Conservation (phyloP, 2,888 invertebrate genomes). For the Morinoia aosen region DNA sequence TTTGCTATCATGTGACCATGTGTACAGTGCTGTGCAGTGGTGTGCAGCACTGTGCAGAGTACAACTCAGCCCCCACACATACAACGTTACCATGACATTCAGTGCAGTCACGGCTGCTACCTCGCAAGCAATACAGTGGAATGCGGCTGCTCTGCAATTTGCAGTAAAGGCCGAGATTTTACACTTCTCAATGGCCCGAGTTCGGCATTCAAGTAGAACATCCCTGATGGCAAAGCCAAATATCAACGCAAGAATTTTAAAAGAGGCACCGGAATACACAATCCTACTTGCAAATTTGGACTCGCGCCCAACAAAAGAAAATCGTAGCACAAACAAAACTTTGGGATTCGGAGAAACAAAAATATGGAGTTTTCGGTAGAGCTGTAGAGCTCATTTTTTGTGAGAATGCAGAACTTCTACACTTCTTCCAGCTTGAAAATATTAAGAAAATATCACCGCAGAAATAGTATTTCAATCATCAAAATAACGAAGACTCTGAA, state of each 20-base stretch:
- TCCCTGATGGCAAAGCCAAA: not conserved
- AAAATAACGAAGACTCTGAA: not conserved
- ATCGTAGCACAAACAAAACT: conserved; percentile 3
- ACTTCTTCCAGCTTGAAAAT: not conserved
- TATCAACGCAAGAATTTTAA: not conserved
- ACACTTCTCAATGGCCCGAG: not conserved
- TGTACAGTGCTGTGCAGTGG: not conserved
- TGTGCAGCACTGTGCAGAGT: not conserved
- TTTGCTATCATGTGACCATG: not conserved
- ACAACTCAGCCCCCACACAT: not conserved
- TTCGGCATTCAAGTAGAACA: conserved; percentile 12
- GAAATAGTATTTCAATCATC: not conserved
- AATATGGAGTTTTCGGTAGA: not conserved
- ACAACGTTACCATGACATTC: not conserved
- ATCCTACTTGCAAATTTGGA: conserved; percentile 19
- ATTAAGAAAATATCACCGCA: not conserved
- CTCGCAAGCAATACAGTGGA: not conserved
- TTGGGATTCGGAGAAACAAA: not conserved
- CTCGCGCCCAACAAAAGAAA: conserved; percentile 25
- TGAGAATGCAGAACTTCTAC: not conserved
- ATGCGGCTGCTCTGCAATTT: not conserved
- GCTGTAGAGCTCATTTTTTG: not conserved
- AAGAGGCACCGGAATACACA: not conserved
- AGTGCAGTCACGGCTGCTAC: not conserved
- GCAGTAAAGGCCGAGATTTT: conserved; percentile 9